A percentile compares a stretch with the other conserved stretches of the same genome.
phyloP scores from a whole-genome alignment of 2,113 vertebrate species.

The Circaetus gallicus region DNA sequence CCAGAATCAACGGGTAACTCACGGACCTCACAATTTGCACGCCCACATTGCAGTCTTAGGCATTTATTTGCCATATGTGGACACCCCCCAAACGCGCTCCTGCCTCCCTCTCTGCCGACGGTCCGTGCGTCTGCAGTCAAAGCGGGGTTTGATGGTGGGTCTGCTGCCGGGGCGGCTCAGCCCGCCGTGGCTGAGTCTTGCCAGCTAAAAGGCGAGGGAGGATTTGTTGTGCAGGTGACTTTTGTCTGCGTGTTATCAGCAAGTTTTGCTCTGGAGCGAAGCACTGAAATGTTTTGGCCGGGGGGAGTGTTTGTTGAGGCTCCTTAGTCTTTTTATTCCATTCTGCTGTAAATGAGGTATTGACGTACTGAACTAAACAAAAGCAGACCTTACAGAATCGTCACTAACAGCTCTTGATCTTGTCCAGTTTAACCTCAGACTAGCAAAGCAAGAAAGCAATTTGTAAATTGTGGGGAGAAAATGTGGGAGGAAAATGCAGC shows the following conservation, averaged over 20 bases:
- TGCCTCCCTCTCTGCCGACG: rapidly evolving
- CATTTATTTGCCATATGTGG: rapidly evolving
- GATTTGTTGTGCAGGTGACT: background rate
- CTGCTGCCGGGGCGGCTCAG: background rate
- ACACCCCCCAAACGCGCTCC: background rate
- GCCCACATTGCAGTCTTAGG: rapidly evolving
- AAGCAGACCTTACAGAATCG: background rate
- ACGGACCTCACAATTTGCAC: background rate
- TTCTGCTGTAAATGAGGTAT: background rate
- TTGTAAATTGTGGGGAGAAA: background rate
- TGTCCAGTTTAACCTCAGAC: background rate
- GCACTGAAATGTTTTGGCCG: background rate
- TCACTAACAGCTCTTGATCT: background rate
- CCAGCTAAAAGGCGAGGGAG: background rate
- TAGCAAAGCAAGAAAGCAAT: background rate
- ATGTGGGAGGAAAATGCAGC: background rate
- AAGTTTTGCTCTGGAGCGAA: background rate
- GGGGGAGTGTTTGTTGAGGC: background rate
- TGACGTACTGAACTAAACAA: background rate
- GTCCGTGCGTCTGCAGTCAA: rapidly evolving
- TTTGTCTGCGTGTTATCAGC: background rate
- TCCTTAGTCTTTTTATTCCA: background rate
- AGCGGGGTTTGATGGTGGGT: background rate
- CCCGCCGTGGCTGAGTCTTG: rapidly evolving
- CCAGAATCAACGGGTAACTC: background rate